A percentile compares a stretch with the other conserved stretches of the same genome.
phyloP scores from a whole-genome alignment of 2,888 invertebrate genomes.

The Papilio elwesi region DNA sequence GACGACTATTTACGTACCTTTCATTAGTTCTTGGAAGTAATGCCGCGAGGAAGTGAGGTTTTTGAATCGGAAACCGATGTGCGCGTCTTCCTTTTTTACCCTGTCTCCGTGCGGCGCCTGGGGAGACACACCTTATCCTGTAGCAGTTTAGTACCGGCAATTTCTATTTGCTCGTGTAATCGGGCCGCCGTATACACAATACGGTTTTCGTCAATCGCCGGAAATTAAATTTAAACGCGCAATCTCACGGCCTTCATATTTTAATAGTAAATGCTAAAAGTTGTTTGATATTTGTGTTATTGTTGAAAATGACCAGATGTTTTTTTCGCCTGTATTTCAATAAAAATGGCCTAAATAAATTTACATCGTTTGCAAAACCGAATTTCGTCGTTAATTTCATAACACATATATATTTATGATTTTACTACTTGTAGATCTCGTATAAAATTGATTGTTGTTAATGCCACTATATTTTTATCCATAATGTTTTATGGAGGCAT shows the following conservation, averaged over 20 bases:
- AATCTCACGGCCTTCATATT: slow-evolving; percentile 26
- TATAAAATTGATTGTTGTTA: neutral
- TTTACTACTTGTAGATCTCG: neutral
- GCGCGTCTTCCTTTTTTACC: slow-evolving; percentile 67
- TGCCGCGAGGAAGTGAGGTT: slow-evolving; percentile 73
- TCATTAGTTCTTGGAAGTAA: slow-evolving; percentile 79
- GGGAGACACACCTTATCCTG: slow-evolving; percentile 39
- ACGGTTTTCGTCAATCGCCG: slow-evolving; percentile 26
- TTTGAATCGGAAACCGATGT: slow-evolving; percentile 78
- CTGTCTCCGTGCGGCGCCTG: slow-evolving; percentile 48
- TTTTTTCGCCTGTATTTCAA: slow-evolving; percentile 17
- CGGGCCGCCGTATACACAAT: slow-evolving; percentile 18
- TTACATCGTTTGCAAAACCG: neutral
- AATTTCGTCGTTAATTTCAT: neutral
- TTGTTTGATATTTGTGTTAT: slow-evolving; percentile 18
- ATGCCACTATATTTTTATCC: neutral
- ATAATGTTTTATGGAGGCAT: neutral
- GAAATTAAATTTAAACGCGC: slow-evolving; percentile 26
- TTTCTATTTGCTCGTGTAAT: slow-evolving; percentile 14
- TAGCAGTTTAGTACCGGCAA: slow-evolving; percentile 24
- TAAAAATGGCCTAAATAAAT: neutral
- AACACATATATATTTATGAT: neutral
- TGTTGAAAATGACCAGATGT: slow-evolving; percentile 33
- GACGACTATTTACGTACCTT: slow-evolving; percentile 79
- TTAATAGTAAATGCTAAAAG: slow-evolving; percentile 7